These are phyloP conservation scores for Chelonoidis abingdonii DNA, from an alignment of 2,113 vertebrate genomes.

Conservation along the genomic window DNA sequence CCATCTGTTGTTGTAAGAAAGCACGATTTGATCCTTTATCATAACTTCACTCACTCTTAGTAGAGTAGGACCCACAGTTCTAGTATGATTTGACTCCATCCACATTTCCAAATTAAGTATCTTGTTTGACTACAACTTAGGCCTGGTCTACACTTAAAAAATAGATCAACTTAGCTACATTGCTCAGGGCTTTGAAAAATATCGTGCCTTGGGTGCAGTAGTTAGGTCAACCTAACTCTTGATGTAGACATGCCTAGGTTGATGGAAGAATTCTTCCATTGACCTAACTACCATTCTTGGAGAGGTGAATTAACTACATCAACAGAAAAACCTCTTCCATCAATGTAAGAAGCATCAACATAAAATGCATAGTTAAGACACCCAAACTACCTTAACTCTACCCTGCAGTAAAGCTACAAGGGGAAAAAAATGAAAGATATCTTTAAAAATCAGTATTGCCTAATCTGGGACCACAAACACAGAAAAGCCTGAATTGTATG, in stretches of 20 bases:
- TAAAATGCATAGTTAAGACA: not conserved
- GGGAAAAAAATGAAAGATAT: not conserved
- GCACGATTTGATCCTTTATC: not conserved
- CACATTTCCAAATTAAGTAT: not conserved
- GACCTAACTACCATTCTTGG: not conserved
- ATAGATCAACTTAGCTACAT: too few relatives aligned
- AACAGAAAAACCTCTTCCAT: not conserved
- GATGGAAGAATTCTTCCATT: not conserved
- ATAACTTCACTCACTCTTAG: not conserved
- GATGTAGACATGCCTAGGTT: not conserved
- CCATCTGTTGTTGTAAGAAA: not conserved
- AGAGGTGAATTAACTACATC: not conserved
- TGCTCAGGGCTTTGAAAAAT: not conserved
- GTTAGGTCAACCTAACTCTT: not conserved
- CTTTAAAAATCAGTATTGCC: not conserved
- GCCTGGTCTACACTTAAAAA: too few relatives aligned
- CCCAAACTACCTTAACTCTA: not conserved
- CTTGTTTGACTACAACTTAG: not conserved
- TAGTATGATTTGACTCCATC: not conserved
- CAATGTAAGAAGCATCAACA: not conserved
- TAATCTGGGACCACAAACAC: not conserved
- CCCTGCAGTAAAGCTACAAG: not conserved
- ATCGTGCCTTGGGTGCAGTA: not conserved
- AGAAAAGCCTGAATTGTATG: not conserved
- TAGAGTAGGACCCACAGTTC: not conserved